Evolutionary conservation across 2,797 vertebrate species (phyloP).

Genomic region (Scarus forsteni): DNA sequence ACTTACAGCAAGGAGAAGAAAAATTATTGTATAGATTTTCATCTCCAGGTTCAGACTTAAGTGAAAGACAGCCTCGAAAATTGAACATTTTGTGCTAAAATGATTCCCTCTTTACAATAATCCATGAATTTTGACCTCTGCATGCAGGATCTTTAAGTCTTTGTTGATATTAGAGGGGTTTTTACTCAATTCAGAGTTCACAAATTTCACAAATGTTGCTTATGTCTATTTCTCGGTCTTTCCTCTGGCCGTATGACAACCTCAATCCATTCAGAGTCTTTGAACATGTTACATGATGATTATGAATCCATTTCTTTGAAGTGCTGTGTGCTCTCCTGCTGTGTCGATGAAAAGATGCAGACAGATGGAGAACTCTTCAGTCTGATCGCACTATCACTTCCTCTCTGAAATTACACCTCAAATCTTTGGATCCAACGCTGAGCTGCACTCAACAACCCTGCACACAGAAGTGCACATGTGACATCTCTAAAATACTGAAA

Average conservation of each 20-base stretch:
- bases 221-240: neutral
- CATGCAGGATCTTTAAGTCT: too few relatives aligned
- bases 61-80: too few relatives aligned
- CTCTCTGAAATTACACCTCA: constrained; percentile 30
- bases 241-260: neutral
- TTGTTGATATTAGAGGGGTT: too few relatives aligned
- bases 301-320: constrained; percentile 4
- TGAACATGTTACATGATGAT: neutral
- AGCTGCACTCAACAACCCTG: constrained; percentile 12
- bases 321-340: neutral
- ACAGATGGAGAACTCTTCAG: constrained; percentile 37
- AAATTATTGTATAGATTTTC: too few relatives aligned
- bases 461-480: neutral
- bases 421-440: constrained; percentile 38
- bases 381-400: constrained; percentile 22
- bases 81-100: too few relatives aligned
- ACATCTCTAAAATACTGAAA: neutral
- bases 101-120: too few relatives aligned
- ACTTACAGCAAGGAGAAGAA: too few relatives aligned
- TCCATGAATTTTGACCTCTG: too few relatives aligned
- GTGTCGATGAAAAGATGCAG: constrained; percentile 17
- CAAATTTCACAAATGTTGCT: too few relatives aligned
- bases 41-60: too few relatives aligned
- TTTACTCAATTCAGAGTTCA: too few relatives aligned
- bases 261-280: neutral